Evolutionary conservation across 2,888 invertebrate genomes (phyloP).

Genomic region (Crematogaster levior): DNA sequence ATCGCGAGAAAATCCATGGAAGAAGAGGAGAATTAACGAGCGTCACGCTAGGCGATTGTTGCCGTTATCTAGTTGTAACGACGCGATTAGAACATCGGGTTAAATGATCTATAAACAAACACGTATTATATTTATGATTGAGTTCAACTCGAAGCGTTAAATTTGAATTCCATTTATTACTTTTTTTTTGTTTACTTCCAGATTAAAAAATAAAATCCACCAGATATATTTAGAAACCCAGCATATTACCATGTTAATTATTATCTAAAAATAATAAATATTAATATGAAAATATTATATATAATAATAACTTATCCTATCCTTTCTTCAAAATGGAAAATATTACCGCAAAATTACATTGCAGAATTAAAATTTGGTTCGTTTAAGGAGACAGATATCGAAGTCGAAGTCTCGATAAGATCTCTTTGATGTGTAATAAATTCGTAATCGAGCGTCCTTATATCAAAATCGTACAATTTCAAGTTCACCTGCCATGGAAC

Average conservation of each 20-base stretch:
- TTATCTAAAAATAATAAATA: too few relatives aligned
- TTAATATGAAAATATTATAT: too few relatives aligned
- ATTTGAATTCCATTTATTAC: not conserved
- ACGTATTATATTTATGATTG: not conserved
- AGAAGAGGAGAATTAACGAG: constrained; percentile 51
- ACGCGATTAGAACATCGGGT: constrained; percentile 30
- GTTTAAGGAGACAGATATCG: not conserved
- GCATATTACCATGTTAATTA: not conserved
- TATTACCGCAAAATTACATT: not conserved
- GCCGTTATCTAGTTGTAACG: constrained; percentile 43
- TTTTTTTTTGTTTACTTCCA: not conserved
- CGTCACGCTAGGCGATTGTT: constrained; percentile 55
- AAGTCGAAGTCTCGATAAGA: not conserved
- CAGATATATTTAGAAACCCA: too few relatives aligned
- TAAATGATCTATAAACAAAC: constrained; percentile 1
- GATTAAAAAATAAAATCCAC: not conserved
- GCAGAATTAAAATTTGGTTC: not conserved
- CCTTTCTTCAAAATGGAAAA: not conserved
- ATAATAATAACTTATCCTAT: too few relatives aligned
- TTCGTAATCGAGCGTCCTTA: not conserved
- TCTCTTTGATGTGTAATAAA: not conserved
- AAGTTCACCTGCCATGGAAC: constrained; percentile 22
- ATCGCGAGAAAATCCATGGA: constrained; percentile 47
- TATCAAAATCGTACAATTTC: not conserved
- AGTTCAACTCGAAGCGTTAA: not conserved